These are phyloP conservation scores for Lasioglossum albipes DNA, from an alignment of 1,140 invertebrate genomes.

Conservation along the genomic window DNA sequence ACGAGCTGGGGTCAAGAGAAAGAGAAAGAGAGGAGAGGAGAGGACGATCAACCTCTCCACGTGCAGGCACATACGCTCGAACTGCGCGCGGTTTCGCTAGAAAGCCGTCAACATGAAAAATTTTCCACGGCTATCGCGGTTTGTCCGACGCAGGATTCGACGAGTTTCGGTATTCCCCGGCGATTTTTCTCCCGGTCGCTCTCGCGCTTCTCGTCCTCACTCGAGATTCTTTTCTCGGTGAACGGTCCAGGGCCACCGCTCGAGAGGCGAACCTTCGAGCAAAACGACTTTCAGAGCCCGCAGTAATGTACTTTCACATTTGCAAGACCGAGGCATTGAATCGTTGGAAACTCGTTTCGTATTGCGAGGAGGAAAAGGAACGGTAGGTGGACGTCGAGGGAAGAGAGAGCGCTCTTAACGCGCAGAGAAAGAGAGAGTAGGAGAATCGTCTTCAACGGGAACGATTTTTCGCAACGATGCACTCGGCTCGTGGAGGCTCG, in stretches of 20 bases:
- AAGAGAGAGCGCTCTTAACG: background rate
- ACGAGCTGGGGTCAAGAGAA: too few species aligned
- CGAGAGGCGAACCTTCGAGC: conserved; percentile 61
- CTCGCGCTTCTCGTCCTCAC: conserved; percentile 25
- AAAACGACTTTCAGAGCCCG: conserved; percentile 64
- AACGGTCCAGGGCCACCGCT: conserved; percentile 63
- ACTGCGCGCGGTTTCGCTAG: background rate
- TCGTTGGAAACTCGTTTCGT: conserved; percentile 60
- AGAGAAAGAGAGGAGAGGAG: too few species aligned
- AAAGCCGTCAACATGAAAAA: background rate
- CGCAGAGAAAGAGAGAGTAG: background rate
- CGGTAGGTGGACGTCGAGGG: background rate
- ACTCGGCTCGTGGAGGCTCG: conserved; percentile 1
- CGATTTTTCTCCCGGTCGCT: conserved; percentile 30
- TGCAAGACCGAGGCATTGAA: conserved; percentile 65
- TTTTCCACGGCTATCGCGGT: background rate
- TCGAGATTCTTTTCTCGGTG: conserved; percentile 51
- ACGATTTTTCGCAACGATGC: conserved; percentile 39
- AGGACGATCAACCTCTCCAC: background rate
- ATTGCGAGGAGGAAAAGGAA: conserved; percentile 35
- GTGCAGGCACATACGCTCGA: background rate
- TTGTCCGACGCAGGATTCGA: too few species aligned
- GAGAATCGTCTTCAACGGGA: conserved; percentile 12
- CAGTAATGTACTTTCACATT: conserved; percentile 67
- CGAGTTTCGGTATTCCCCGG: background rate